Conservation (phyloP, 2,888 invertebrate species). For the Lydus trimaculatus region DNA sequence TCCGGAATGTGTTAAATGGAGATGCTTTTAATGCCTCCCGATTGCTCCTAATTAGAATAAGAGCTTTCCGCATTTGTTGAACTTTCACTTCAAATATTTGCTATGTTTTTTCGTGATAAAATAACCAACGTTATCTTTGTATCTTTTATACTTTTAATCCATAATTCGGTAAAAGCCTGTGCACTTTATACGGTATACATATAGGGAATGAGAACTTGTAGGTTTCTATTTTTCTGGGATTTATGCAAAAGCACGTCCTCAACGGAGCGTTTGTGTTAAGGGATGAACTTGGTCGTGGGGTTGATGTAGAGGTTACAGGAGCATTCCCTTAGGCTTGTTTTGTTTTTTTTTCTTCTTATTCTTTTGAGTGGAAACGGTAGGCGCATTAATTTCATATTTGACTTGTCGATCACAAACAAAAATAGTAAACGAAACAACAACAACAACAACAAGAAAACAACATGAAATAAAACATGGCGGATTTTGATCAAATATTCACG, state of each 20-base stretch:
- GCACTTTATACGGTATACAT: background rate
- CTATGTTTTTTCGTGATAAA: background rate
- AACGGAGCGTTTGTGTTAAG: background rate
- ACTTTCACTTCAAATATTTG: background rate
- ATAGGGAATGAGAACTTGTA: background rate
- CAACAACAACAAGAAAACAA: background rate
- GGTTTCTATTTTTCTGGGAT: conserved; percentile 27
- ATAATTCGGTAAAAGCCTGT: background rate
- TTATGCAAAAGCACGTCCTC: conserved; percentile 27
- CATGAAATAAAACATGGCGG: background rate
- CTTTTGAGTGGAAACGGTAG: conserved; percentile 6
- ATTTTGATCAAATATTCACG: background rate
- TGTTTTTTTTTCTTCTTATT: no score
- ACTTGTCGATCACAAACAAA: background rate
- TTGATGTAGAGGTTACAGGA: background rate
- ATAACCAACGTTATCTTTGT: background rate
- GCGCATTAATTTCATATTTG: background rate
- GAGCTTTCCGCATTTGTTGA: background rate
- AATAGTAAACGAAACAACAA: background rate
- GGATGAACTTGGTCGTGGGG: background rate
- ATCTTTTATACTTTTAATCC: background rate
- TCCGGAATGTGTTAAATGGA: background rate
- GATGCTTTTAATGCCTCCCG: background rate
- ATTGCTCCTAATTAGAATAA: background rate
- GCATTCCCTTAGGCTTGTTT: conserved; percentile 8